Base-by-base conservation (phyloP, 1,140 invertebrate species). In the Armadillidium nasatum region DNA sequence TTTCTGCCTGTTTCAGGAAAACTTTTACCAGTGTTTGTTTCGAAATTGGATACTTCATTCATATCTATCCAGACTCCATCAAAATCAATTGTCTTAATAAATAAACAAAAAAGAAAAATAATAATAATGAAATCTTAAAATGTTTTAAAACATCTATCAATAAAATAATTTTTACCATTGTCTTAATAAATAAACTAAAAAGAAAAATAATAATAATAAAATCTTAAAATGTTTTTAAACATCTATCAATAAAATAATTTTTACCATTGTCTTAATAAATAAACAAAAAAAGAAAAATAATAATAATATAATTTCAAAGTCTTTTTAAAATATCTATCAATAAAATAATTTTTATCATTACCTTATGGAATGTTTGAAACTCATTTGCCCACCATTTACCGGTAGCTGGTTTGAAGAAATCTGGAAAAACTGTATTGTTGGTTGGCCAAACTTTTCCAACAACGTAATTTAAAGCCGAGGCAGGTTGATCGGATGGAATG, bases 11-110 rank as follows among this genome's bases (percentile, higher is more conserved):
- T 45, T 4, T 82, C 80, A 73, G 85, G 85, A 77, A 78, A 85
- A 7, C 84, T 83, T 21, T 80, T 78, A 23, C 83, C 82, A 76
- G 85, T 82, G 76, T 86, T 84, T 3, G 85, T 85, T 15, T 82
- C 85, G 82, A 84, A 84, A 76, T 83, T 84, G 33, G 83, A 80
- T 10, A 83, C 83, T 33, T 84, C 83, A 71, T 84, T 84, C 83
- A 83, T 72, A 68, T 82, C 78, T 19, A 79, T 79, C 78, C 76
- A 79, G 0, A 79, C 3, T 10, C 50, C 71, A 60, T 79, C 78
- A 60, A 74, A 79, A 13, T 76, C n/a, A 23, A 79, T 43, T 13
- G 44, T 66, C 67, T 79, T 43, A 11, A 22, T n/a, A n/a, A n/a
- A n/a, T n/a, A n/a, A n/a, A n/a, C n/a, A n/a, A 21, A 50, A 50